Evolutionary conservation across 2,113 vertebrate species (phyloP).

Genomic region (Hydropotes inermis): DNA sequence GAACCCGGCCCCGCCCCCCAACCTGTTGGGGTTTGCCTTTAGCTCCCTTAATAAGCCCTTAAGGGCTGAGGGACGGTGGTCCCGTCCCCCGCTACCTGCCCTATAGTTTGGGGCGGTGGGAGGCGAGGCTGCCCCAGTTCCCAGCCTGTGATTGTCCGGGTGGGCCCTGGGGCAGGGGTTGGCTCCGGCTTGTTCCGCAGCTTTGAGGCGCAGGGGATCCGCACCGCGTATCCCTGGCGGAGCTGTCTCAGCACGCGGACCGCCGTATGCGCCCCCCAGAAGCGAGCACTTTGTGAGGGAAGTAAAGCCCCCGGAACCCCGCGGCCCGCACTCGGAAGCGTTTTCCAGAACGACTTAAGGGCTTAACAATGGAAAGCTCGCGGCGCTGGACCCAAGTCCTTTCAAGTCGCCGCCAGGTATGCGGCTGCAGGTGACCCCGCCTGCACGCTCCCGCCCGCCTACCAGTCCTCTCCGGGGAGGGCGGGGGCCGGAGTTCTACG

Average conservation of each 20-base stretch:
- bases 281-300: background rate
- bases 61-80: background rate
- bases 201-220: background rate
- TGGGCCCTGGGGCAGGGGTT: background rate
- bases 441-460: background rate
- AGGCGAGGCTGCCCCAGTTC: background rate
- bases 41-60: background rate
- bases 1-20: background rate
- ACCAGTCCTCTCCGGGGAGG: background rate
- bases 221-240: background rate
- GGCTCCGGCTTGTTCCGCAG: too few species aligned
- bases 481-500: background rate
- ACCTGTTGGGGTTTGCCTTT: background rate
- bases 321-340: slow-evolving; percentile 43
- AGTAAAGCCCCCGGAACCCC: slow-evolving; percentile 3
- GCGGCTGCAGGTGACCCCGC: slow-evolving; percentile 65
- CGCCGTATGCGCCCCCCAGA: background rate
- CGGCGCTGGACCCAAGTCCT: slow-evolving; percentile 3
- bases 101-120: background rate
- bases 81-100: background rate
- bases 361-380: slow-evolving; percentile 60
- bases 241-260: background rate
- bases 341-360: slow-evolving; percentile 46
- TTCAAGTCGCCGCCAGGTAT: slow-evolving; percentile 72
- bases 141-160: background rate